Conservation (phyloP, 2,888 invertebrate species). For the Cyclophora punctaria region DNA sequence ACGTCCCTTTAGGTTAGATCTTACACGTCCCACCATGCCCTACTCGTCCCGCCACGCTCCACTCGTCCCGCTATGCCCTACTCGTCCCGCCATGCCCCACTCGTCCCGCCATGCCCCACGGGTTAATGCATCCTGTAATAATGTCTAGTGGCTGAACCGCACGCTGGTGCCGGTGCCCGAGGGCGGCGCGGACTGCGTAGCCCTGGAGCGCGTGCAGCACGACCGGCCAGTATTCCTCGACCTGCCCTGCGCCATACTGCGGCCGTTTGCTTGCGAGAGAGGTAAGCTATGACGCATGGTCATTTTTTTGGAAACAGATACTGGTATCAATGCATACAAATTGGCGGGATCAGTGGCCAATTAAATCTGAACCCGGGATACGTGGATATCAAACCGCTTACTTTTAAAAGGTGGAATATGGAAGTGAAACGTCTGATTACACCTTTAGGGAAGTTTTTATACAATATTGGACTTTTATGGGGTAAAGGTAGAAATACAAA, state of each 20-base stretch:
- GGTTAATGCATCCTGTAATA: no score
- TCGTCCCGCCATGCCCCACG: neutral
- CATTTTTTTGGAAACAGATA: no score
- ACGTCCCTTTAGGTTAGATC: neutral
- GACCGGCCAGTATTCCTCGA: constrained; percentile 71
- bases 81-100: neutral
- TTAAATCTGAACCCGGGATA: no score
- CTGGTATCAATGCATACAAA: no score
- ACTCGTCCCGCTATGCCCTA: neutral
- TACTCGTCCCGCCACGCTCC: neutral
- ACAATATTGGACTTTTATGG: no score
- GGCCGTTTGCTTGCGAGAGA: constrained; percentile 68
- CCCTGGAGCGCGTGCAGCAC: constrained; percentile 61
- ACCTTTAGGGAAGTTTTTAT: no score
- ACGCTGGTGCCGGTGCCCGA: constrained; percentile 61
- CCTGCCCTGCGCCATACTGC: constrained; percentile 62
- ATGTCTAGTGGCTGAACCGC: constrained; percentile 53
- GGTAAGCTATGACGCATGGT: constrained; percentile 28
- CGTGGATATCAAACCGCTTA: no score
- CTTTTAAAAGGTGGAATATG: no score
- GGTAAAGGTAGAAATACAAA: no score
- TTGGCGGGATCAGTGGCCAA: no score
- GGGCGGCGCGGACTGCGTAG: constrained; percentile 64
- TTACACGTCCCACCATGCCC: neutral
- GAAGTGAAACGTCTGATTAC: no score